phyloP scores from a whole-genome alignment of 2,888 invertebrate genomes.

The Drosophila testacea region DNA sequence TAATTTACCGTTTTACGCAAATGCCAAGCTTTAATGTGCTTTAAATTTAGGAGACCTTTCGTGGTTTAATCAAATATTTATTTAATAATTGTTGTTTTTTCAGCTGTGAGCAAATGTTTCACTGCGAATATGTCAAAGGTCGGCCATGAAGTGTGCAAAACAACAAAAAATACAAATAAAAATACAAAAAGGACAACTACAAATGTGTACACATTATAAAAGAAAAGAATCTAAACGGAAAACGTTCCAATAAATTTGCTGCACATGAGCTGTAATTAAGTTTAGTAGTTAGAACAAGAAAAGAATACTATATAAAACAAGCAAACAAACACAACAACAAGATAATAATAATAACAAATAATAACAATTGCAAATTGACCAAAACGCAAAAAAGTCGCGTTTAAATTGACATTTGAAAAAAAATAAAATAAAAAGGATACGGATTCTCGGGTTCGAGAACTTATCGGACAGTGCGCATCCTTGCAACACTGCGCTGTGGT shows the following conservation, averaged over 20 bases:
- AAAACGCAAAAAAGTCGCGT: conserved; percentile 46
- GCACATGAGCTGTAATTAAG: conserved; percentile 77
- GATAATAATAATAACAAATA: conserved; percentile 14
- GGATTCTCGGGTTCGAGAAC: background rate
- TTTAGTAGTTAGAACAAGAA: conserved; percentile 75
- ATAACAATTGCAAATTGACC: conserved; percentile 22
- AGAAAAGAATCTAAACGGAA: conserved; percentile 57
- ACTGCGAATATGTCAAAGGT: conserved; percentile 84
- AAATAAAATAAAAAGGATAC: background rate
- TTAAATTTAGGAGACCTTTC: background rate
- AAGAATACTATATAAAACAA: conserved; percentile 17
- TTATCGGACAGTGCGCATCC: conserved; percentile 19
- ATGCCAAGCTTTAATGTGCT: background rate
- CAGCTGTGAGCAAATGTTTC: conserved; percentile 81
- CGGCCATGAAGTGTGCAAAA: conserved; percentile 79
- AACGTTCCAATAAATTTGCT: conserved; percentile 52
- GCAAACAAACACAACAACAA: conserved; percentile 25
- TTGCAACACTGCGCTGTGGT: conserved; percentile 43
- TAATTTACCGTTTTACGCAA: conserved; percentile 52
- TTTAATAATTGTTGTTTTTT: conserved; percentile 37
- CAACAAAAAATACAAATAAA: conserved; percentile 51
- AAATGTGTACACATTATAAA: conserved; percentile 57
- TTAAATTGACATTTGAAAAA: conserved; percentile 11
- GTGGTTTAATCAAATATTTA: background rate
- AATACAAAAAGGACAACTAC: conserved; percentile 61